phyloP scores from a whole-genome alignment of 1,140 invertebrate species.

The Adelges cooleyi region DNA sequence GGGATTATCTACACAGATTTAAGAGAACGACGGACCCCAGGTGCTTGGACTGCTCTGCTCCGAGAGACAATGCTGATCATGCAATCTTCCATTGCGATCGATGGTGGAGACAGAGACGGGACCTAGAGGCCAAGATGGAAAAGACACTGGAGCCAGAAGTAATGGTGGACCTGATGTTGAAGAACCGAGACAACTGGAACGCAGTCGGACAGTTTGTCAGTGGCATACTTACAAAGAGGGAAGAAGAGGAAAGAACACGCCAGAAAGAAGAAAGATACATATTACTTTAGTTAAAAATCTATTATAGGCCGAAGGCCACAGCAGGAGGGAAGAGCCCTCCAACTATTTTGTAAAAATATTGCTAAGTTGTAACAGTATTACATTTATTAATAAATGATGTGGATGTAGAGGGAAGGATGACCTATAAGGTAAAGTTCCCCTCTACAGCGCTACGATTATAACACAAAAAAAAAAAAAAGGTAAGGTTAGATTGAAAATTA shows the following conservation, averaged over 20 bases:
- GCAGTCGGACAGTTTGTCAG: too few species aligned
- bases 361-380: too few species aligned
- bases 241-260: too few species aligned
- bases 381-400: background rate
- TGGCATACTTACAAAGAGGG: too few species aligned
- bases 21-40: conserved; percentile 1
- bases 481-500: background rate
- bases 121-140: background rate
- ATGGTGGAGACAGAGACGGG: background rate
- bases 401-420: background rate
- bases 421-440: background rate
- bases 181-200: background rate
- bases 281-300: too few species aligned
- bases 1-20: conserved; percentile 34
- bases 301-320: too few species aligned
- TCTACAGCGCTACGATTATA: background rate
- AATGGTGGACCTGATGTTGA: background rate
- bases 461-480: background rate
- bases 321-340: background rate
- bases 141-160: background rate
- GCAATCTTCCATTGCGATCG: conserved; percentile 32
- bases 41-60: conserved; percentile 30
- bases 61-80: conserved; percentile 33
- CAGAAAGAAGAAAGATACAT: too few species aligned
- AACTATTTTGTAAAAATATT: background rate